Conservation (phyloP, 2,888 invertebrate genomes). For the Megalurothrips usitatus region DNA sequence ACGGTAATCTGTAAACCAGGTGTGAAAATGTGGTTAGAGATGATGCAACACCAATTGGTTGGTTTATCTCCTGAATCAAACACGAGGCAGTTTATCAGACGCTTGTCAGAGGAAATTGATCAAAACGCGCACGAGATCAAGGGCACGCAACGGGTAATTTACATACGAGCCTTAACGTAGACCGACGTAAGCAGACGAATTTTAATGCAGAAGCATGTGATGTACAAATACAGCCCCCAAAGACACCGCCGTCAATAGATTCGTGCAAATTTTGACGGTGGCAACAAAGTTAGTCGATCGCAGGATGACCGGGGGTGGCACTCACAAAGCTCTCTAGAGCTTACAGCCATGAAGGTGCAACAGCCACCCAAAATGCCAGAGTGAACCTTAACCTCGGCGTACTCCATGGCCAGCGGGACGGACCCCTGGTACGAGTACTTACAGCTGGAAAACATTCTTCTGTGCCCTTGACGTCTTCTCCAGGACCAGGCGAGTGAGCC, state of each 20-base stretch:
- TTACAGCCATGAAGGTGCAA: not conserved
- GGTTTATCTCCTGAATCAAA: not conserved
- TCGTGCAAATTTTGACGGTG: not conserved
- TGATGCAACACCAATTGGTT: not conserved
- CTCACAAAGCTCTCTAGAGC: not conserved
- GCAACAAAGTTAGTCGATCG: not conserved
- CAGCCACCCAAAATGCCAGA: not conserved
- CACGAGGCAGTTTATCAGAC: not conserved
- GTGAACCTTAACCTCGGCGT: not conserved
- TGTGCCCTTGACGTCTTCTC: not conserved
- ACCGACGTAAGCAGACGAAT: not conserved
- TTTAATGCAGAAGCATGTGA: not conserved
- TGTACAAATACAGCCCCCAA: not conserved
- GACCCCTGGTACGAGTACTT: not conserved
- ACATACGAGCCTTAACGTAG: not conserved
- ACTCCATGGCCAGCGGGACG: not conserved
- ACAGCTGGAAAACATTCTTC: not conserved
- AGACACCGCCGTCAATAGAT: not conserved
- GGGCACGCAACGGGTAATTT: not conserved
- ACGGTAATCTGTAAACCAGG: not conserved
- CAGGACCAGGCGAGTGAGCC: not conserved
- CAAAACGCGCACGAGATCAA: not conserved
- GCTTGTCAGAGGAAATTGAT: not conserved
- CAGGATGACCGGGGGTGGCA: not conserved
- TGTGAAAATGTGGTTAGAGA: not conserved